Conservation (phyloP, 92 coral and sea anemone genomes). For the Blastomussa wellsi region DNA sequence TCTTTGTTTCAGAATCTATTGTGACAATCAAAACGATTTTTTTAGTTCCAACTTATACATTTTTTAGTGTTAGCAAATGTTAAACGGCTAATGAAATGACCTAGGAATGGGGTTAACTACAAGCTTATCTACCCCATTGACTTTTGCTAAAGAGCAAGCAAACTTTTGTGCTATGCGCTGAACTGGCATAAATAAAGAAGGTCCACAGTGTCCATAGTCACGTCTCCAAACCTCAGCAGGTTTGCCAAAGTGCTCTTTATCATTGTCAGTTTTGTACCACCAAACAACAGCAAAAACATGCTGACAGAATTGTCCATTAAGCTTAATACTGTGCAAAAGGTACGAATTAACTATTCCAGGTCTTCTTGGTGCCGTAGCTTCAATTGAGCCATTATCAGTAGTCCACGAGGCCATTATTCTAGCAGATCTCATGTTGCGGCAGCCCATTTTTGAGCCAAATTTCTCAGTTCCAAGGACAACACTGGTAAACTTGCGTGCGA, state of each 20-base stretch:
- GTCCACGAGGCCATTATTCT: conserved; percentile 52
- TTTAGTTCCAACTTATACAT: too few species aligned
- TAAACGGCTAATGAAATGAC: too few species aligned
- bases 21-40: too few species aligned
- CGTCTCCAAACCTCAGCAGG: conserved; percentile 39
- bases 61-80: too few species aligned
- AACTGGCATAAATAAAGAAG: conserved; percentile 46
- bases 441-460: conserved; percentile 40
- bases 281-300: conserved; percentile 30
- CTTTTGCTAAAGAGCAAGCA: conserved; percentile 22
- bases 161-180: conserved; percentile 44
- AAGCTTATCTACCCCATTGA: conserved; percentile 31
- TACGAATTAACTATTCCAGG: conserved; percentile 51
- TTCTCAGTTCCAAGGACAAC: conserved; percentile 39
- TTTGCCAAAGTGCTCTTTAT: conserved; percentile 20
- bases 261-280: conserved; percentile 47
- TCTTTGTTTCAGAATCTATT: too few species aligned
- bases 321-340: conserved; percentile 29
- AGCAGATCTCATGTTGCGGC: conserved; percentile 28
- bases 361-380: conserved; percentile 26
- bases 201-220: conserved; percentile 43
- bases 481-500: conserved; percentile 26
- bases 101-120: conserved; percentile 43
- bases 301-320: conserved; percentile 19
- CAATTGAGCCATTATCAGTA: conserved; percentile 30